Evolutionary conservation across 2,113 vertebrate species (phyloP).

Genomic region (Paraplagusia blochii): DNA sequence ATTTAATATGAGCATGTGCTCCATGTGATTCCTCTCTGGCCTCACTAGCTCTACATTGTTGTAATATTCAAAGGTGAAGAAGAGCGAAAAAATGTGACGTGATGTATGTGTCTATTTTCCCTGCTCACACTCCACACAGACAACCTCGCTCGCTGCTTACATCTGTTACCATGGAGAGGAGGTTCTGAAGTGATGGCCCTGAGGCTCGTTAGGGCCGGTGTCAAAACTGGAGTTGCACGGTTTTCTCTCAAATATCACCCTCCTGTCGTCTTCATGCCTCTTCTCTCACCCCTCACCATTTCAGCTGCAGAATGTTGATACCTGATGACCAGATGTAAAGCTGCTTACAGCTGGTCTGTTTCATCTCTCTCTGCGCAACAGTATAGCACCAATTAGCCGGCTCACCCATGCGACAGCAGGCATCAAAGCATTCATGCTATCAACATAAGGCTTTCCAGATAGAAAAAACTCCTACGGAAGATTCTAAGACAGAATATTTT

Average conservation of each 20-base stretch:
- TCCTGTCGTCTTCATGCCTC: conserved; percentile 1
- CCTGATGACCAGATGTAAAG: conserved; percentile 20
- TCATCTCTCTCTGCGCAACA: conserved; percentile 1
- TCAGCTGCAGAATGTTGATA: neutral
- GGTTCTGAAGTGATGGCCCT: conserved; percentile 34
- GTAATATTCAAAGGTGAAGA: conserved; percentile 20
- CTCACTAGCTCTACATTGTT: conserved; percentile 22
- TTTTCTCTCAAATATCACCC: conserved; percentile 24
- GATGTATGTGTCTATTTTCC: conserved; percentile 13
- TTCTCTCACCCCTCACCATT: neutral
- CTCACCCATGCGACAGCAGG: conserved; percentile 22
- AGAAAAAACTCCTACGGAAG: conserved; percentile 40
- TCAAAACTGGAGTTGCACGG: conserved; percentile 41
- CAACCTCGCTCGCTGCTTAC: conserved; percentile 25
- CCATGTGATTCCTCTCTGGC: neutral
- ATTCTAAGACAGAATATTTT: conserved; percentile 48
- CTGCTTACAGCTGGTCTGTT: neutral
- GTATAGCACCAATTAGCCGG: conserved; percentile 30
- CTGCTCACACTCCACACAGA: conserved; percentile 1
- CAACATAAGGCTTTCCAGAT: conserved; percentile 28
- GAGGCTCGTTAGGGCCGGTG: conserved; percentile 52
- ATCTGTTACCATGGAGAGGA: conserved; percentile 57
- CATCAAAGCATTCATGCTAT: conserved; percentile 38
- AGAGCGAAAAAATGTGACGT: conserved; percentile 10
- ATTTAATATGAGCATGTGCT: conserved; percentile 22